Conservation (phyloP, 1,140 invertebrate species). For the Pemphigus obesinymphae region DNA sequence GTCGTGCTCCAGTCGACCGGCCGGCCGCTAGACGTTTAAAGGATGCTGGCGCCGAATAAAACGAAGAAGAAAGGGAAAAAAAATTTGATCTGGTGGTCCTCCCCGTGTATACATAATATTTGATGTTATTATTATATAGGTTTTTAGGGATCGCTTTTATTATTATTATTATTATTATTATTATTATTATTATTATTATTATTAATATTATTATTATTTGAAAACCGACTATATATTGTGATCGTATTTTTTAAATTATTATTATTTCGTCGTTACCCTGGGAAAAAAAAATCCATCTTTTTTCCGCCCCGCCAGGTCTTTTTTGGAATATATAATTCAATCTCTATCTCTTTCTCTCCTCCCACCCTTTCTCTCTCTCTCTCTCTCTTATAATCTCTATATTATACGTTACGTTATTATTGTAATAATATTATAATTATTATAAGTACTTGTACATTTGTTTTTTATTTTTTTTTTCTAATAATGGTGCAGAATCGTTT, state of each 20-base stretch:
- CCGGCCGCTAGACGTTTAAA: not conserved
- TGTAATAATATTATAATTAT: constrained; percentile 15
- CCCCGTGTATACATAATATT: not conserved
- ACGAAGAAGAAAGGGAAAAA: not conserved
- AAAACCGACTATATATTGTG: constrained; percentile 28
- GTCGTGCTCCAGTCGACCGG: not conserved
- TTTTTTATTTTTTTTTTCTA: not conserved
- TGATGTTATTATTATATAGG: constrained; percentile 16
- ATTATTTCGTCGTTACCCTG: not conserved
- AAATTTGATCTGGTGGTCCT: not conserved
- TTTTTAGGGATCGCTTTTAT: constrained; percentile 41
- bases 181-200: constrained; percentile 5
- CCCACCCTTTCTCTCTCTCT: not conserved
- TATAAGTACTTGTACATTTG: not conserved
- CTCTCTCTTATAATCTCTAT: not conserved
- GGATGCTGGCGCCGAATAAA: not conserved
- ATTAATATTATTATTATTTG: constrained; percentile 3
- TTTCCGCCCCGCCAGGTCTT: not conserved
- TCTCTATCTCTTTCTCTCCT: no score
- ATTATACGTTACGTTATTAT: not conserved
- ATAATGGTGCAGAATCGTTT: constrained; percentile 2
- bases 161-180: constrained; percentile 6
- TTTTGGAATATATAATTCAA: no score
- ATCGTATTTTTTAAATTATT: constrained; percentile 36
- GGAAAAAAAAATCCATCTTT: not conserved